phyloP scores from a whole-genome alignment of 2,113 vertebrate species.

The Anas platyrhynchos region DNA sequence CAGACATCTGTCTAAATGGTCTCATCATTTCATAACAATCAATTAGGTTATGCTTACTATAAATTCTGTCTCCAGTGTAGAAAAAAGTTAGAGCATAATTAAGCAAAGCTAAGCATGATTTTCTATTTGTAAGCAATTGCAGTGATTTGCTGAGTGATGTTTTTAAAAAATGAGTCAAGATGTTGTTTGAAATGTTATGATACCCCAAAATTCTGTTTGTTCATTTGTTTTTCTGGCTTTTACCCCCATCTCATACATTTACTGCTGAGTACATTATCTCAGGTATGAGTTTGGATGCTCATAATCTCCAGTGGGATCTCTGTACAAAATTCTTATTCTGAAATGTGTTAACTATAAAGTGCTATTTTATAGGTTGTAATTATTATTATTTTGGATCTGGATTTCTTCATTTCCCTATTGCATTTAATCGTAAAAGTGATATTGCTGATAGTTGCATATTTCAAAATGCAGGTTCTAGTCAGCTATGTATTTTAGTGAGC shows the following conservation, averaged over 20 bases:
- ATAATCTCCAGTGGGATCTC: neutral
- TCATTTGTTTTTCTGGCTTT: neutral
- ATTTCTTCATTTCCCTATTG: neutral
- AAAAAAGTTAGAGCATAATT: neutral
- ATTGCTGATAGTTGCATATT: neutral
- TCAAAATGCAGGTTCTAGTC: neutral
- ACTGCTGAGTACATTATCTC: neutral
- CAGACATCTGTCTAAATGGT: constrained; percentile 40
- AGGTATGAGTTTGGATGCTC: neutral
- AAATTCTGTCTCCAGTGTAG: neutral
- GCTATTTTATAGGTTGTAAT: neutral
- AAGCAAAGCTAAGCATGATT: neutral
- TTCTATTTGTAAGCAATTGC: neutral
- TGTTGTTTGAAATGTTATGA: neutral
- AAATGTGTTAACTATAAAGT: neutral
- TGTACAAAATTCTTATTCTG: neutral
- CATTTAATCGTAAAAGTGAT: neutral
- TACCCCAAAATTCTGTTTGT: neutral
- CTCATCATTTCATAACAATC: neutral
- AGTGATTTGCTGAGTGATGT: neutral
- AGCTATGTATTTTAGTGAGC: neutral
- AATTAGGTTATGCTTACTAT: neutral
- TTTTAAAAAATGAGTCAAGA: neutral
- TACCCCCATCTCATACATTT: neutral
- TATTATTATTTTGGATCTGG: neutral